Evolutionary conservation across 2,888 invertebrate genomes (phyloP), one percentile per base, ranked within the genome.

Genomic region (Mimas tiliae): DNA sequence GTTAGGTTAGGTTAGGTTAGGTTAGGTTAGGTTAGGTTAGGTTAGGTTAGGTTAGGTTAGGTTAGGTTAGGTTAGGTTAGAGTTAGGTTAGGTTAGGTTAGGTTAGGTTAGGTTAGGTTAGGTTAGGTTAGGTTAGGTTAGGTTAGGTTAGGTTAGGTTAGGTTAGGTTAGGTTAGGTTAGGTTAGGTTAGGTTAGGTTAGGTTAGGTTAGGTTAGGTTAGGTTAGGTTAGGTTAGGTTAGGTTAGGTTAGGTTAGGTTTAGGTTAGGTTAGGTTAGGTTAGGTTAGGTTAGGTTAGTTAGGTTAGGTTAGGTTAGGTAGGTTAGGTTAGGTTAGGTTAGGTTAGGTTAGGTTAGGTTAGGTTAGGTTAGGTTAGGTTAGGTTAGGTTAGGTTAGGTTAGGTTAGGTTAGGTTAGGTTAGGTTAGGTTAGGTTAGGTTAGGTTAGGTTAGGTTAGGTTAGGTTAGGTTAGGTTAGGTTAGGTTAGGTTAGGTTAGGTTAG

Each of bases 241-340:
- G 68, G 67, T 72, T 72, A 68, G 69, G 68, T 71, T 71, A 66
- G 66, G 34, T 63, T 58, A 69, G 68, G 68, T 68, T n/a, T 70
- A 65, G 63, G 63, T 63, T 62, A 65, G 63, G 63, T 51, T 65
- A 65, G 65, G 67, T 66, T 67, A 53, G 64, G 64, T 51, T 64
- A 67, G 69, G 69, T 65, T 65, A 69, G 66, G 66, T 66, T 67
- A 70, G 68, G 69, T 66, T 70, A 67, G 69, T 69, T 71, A 69
- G 69, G 69, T 68, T 70, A 70, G 69, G 70, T 69, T 70, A 69
- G 69, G 67, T 68, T 69, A 68, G 65, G 67, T 65, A 63, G 67
- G 63, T 67, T 67, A 65, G 65, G 65, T 66, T 68, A 68, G 70
- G 70, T 70, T 70, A 72, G 72, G 70, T 72, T 69, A 72, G 72